Evolutionary conservation across 2,888 invertebrate genomes (phyloP).

Genomic region (Mimachlamys varia): DNA sequence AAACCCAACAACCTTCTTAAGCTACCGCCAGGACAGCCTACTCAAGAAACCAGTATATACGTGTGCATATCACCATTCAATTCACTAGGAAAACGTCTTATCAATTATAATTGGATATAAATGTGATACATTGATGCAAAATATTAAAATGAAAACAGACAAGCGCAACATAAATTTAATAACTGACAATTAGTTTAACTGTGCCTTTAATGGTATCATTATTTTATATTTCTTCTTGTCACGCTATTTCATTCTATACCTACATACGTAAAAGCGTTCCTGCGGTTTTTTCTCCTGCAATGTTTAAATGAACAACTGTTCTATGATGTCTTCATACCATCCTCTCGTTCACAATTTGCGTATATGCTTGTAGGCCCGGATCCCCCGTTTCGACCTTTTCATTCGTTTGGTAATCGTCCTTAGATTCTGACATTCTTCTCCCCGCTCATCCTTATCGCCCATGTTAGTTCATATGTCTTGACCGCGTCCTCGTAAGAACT

Average conservation of each 20-base stretch:
- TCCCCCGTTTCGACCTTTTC: too few species aligned
- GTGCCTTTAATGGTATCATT: not conserved
- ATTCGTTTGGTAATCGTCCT: not conserved
- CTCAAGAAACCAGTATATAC: too few species aligned
- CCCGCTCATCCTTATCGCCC: conserved; percentile 45
- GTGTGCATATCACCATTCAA: too few species aligned
- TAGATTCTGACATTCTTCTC: not conserved
- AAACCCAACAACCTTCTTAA: not conserved
- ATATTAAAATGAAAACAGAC: not conserved
- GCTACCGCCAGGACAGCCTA: too few species aligned
- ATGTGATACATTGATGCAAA: not conserved
- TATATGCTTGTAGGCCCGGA: not conserved
- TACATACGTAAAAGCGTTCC: too few species aligned
- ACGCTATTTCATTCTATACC: not conserved
- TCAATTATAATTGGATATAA: not conserved
- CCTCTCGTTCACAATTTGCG: too few species aligned
- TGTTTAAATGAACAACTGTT: too few species aligned
- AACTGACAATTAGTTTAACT: not conserved
- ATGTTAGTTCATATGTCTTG: conserved; percentile 50
- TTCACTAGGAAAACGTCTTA: too few species aligned
- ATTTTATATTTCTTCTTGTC: not conserved
- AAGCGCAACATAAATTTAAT: not conserved
- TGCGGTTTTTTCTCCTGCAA: too few species aligned
- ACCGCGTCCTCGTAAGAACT: conserved; percentile 51
- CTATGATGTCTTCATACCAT: too few species aligned